Percentiles rank a stretch among this genome's conserved stretches.
Evolutionary conservation across 2,888 invertebrate species (phyloP).

Genomic region (Arrhopalites spinosus): DNA sequence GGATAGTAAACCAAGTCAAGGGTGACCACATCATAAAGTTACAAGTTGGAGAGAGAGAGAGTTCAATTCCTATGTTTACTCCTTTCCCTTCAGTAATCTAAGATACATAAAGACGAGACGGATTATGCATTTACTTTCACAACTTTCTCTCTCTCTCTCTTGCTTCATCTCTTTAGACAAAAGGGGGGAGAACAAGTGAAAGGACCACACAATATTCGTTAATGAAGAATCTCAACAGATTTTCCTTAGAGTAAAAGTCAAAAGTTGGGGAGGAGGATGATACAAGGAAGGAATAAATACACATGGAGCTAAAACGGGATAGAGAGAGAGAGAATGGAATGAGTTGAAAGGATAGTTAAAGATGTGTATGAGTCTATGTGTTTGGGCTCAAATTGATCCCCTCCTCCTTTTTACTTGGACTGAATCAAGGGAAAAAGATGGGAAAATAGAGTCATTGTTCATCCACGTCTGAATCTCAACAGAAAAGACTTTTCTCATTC

Average conservation of each 20-base stretch:
- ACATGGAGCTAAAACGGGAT: neutral
- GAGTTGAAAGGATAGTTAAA: constrained; percentile 16
- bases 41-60: too few relatives aligned
- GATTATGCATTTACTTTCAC: neutral
- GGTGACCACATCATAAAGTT: too few relatives aligned
- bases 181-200: neutral
- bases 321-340: neutral
- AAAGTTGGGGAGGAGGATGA: neutral
- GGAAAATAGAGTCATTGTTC: constrained; percentile 23
- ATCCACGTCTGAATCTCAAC: constrained; percentile 10
- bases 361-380: neutral
- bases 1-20: too few relatives aligned
- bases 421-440: constrained; percentile 19
- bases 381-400: constrained; percentile 29
- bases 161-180: neutral
- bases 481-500: neutral
- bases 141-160: neutral
- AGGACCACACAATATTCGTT: neutral
- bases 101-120: neutral
- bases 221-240: neutral
- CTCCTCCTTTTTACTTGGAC: constrained; percentile 11
- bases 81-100: neutral
- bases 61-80: too few relatives aligned
- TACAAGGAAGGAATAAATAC: neutral
- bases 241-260: neutral